A percentile compares a stretch with the other conserved stretches of the same genome.
phyloP scores from a whole-genome alignment of 1,140 invertebrate species.

The Agraylea sexmaculata region DNA sequence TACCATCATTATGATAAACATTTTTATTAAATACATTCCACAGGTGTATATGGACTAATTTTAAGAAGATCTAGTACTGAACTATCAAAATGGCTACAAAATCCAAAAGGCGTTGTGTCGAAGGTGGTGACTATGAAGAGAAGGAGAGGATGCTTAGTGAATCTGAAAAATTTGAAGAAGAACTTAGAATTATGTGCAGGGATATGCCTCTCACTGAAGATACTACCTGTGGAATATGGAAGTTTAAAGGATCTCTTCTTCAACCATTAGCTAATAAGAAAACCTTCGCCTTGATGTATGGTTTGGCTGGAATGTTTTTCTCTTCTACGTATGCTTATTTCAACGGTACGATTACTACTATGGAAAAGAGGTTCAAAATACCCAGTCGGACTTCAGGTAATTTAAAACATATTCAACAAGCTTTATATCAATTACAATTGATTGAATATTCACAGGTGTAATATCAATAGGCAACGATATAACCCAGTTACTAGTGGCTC shows the following conservation, averaged over 20 bases:
- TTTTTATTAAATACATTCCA: too few species aligned
- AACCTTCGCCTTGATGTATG: conserved; percentile 60
- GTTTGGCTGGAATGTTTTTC: conserved; percentile 58
- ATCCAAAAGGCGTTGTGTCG: neutral
- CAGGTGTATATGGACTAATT: conserved; percentile 35
- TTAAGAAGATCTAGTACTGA: conserved; percentile 37
- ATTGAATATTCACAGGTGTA: conserved; percentile 37
- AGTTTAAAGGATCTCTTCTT: conserved; percentile 41
- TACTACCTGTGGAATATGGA: conserved; percentile 51
- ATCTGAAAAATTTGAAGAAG: conserved; percentile 26
- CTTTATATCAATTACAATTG: neutral
- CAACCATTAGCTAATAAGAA: conserved; percentile 64
- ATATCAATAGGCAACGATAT: conserved; percentile 61
- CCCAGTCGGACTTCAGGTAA: conserved; percentile 60
- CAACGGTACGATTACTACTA: conserved; percentile 64
- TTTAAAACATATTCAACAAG: neutral
- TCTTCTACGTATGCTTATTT: conserved; percentile 67
- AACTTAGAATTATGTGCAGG: conserved; percentile 40
- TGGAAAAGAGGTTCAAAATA: conserved; percentile 73
- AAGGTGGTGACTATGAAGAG: conserved; percentile 9
- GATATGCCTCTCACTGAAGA: conserved; percentile 46
- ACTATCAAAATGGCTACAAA: too few species aligned
- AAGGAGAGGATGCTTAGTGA: conserved; percentile 24
- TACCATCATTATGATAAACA: too few species aligned
- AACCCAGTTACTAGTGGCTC: conserved; percentile 44